phyloP scores from a whole-genome alignment of 2,113 vertebrate genomes.

The Haplotaxodon microlepis region DNA sequence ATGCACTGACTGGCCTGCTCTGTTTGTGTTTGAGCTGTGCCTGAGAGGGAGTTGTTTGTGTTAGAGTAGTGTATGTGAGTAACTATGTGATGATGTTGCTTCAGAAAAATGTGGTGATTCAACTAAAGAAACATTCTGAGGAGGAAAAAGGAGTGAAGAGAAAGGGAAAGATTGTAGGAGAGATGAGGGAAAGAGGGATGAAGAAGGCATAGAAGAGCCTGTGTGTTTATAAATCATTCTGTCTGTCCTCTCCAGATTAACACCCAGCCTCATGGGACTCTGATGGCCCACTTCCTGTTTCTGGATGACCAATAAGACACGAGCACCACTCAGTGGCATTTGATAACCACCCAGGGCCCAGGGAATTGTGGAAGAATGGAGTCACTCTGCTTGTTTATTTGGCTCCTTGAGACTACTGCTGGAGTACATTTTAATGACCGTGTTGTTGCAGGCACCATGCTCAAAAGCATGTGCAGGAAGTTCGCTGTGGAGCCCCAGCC shows the following conservation, averaged over 20 bases:
- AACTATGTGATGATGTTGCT: constrained; percentile 6
- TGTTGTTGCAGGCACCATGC: background rate
- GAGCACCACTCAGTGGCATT: background rate
- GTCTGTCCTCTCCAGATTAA: constrained; percentile 31
- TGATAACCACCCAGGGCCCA: constrained; percentile 21
- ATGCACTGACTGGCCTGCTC: background rate
- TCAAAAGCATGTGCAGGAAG: background rate
- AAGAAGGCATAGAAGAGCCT: background rate
- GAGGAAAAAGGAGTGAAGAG: background rate
- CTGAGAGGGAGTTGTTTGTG: background rate
- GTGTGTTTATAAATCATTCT: constrained; percentile 16
- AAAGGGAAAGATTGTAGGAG: background rate
- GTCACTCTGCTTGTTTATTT: background rate
- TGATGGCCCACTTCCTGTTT: constrained; percentile 54
- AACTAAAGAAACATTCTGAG: constrained; percentile 2
- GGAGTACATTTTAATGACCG: background rate
- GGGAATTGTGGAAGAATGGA: constrained; percentile 19
- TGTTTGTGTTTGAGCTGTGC: background rate
- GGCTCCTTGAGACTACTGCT: background rate
- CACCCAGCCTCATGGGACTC: constrained; percentile 45
- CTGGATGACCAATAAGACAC: constrained; percentile 17
- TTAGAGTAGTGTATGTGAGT: background rate
- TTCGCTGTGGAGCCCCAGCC: background rate
- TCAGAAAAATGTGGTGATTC: constrained; percentile 36
- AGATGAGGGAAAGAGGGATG: background rate